Percentiles rank a stretch among this genome's conserved stretches.
phyloP scores from a whole-genome alignment of 2,113 vertebrate species.

The Nycticorax nycticorax region DNA sequence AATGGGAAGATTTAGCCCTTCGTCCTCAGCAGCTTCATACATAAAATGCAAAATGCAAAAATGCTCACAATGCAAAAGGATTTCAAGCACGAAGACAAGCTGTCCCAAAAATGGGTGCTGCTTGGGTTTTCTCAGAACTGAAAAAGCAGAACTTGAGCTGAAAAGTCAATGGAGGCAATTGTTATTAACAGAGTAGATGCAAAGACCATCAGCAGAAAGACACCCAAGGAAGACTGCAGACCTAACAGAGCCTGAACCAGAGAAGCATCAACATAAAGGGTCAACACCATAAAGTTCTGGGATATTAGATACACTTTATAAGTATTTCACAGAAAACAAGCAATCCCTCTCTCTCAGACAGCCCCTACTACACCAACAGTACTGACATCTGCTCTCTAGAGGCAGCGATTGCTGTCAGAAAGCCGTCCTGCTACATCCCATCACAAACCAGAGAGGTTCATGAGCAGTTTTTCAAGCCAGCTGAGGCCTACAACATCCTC shows the following conservation, averaged over 20 bases:
- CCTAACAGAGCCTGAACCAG: not conserved
- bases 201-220: not conserved
- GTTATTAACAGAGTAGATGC: not conserved
- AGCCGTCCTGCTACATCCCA: not conserved
- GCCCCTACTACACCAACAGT: not conserved
- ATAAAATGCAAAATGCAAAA: no score
- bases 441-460: not conserved
- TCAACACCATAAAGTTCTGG: not conserved
- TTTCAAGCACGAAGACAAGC: not conserved
- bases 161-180: not conserved
- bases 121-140: not conserved
- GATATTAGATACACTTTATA: not conserved
- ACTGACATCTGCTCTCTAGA: not conserved
- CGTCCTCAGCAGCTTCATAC: not conserved
- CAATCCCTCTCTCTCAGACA: not conserved
- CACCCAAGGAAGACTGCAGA: not conserved
- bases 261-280: not conserved
- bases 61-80: not conserved
- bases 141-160: not conserved
- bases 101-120: not conserved
- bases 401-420: not conserved
- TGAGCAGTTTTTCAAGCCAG: not conserved
- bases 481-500: no score
- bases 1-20: fast-evolving
- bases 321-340: not conserved